phyloP scores from a whole-genome alignment of 2,113 vertebrate species.

The Epinephelus cyanopodus region DNA sequence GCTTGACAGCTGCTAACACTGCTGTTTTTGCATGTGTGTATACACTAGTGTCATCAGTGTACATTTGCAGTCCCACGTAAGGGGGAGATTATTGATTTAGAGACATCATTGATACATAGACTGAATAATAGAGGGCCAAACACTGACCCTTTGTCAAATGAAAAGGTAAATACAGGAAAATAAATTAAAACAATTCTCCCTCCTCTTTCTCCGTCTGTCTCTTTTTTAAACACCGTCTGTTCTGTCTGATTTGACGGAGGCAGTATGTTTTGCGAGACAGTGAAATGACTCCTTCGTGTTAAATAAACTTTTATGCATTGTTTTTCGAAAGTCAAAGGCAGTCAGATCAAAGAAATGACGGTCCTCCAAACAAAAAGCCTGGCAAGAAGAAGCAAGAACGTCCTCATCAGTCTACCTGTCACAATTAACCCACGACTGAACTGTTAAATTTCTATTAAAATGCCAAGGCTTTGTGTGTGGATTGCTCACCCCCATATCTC shows the following conservation, averaged over 20 bases:
- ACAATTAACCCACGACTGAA: conserved; percentile 59
- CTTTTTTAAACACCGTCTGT: neutral
- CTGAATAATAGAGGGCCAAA: too few relatives aligned
- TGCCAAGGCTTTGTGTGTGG: conserved; percentile 56
- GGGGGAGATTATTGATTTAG: too few relatives aligned
- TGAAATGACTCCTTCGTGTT: conserved; percentile 10
- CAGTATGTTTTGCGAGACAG: conserved; percentile 1
- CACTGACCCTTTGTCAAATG: neutral
- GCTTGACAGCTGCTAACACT: too few relatives aligned
- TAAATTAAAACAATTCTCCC: neutral
- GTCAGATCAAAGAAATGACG: conserved; percentile 36
- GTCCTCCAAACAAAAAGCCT: conserved; percentile 37
- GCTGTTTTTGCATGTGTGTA: too few relatives aligned
- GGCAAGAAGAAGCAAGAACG: conserved; percentile 17
- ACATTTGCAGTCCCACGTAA: too few relatives aligned
- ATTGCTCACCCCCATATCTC: conserved; percentile 54
- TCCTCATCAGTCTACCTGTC: conserved; percentile 58
- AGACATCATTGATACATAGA: too few relatives aligned
- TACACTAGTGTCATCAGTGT: too few relatives aligned
- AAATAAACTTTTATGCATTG: conserved; percentile 22
- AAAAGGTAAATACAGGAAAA: neutral
- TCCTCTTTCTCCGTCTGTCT: neutral
- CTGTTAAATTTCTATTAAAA: conserved; percentile 52
- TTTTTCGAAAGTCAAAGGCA: conserved; percentile 6
- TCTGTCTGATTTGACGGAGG: neutral